Conservation (phyloP, 2,888 invertebrate genomes). For the Drosophila kokeensis region DNA sequence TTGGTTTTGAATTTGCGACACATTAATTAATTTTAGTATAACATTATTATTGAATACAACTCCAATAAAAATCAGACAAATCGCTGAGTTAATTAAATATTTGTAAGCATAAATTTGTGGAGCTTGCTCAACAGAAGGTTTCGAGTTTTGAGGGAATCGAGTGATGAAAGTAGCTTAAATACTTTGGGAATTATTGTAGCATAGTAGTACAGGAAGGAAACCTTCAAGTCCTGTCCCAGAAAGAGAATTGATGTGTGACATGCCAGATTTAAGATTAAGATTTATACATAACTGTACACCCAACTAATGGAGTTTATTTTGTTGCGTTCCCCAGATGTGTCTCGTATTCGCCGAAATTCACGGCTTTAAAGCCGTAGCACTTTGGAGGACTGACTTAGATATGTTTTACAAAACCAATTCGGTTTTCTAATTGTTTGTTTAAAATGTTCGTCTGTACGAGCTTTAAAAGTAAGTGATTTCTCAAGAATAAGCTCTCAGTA, state of each 20-base stretch:
- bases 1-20: slow-evolving; percentile 7
- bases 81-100: slow-evolving; percentile 1
- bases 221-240: neutral
- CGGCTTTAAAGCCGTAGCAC: neutral
- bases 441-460: neutral
- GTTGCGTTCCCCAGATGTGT: neutral
- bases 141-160: neutral
- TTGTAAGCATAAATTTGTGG: neutral
- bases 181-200: neutral
- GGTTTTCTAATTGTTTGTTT: no score
- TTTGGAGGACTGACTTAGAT: neutral
- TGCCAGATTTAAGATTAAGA: neutral
- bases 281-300: neutral
- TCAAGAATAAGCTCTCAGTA: neutral
- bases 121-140: neutral
- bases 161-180: neutral
- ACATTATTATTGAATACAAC: slow-evolving; percentile 2
- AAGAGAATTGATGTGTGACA: neutral
- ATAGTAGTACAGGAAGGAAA: neutral
- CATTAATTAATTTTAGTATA: slow-evolving; percentile 23
- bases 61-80: slow-evolving; percentile 1
- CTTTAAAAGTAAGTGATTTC: neutral
- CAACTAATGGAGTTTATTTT: neutral
- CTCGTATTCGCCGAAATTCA: neutral
- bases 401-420: no score